A percentile compares a stretch with the other conserved stretches of the same genome.
Conservation (phyloP, 2,888 invertebrate genomes). For the Lithophane semibrunnea region DNA sequence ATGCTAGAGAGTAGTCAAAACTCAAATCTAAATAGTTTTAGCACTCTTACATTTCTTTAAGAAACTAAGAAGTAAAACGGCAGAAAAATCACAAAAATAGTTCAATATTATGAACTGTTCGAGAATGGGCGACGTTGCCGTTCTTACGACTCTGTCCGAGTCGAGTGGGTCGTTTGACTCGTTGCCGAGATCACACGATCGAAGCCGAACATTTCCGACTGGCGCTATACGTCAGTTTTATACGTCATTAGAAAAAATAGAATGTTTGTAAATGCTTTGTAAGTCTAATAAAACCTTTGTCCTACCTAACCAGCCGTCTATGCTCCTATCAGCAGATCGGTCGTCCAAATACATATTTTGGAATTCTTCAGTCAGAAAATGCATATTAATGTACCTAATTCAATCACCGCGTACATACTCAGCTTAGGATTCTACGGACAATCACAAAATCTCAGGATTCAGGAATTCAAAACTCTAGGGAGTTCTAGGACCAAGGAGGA, state of each 20-base stretch:
- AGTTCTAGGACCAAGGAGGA: neutral
- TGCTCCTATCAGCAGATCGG: neutral
- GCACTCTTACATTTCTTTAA: neutral
- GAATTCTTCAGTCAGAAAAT: neutral
- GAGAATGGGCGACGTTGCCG: slow-evolving; percentile 85
- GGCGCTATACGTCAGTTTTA: slow-evolving; percentile 72
- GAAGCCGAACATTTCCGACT: slow-evolving; percentile 73
- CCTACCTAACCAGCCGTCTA: neutral
- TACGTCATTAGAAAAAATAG: slow-evolving; percentile 71
- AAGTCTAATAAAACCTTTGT: slow-evolving; percentile 12
- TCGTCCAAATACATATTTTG: slow-evolving; percentile 8
- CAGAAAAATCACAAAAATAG: slow-evolving; percentile 59
- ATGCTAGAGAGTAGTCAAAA: neutral
- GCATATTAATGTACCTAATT: neutral
- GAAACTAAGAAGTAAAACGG: slow-evolving; percentile 20
- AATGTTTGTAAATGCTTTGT: slow-evolving; percentile 52
- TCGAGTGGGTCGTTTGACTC: slow-evolving; percentile 77
- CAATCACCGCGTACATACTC: neutral
- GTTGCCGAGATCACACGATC: slow-evolving; percentile 73
- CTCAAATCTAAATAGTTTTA: neutral
- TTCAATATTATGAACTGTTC: slow-evolving; percentile 48
- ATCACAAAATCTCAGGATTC: slow-evolving; percentile 5
- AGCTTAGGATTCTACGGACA: neutral
- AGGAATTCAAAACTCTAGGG: slow-evolving; percentile 1
- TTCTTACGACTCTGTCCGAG: slow-evolving; percentile 73